Percentiles rank a stretch among this genome's conserved stretches.
These are phyloP conservation scores for Aleiodes sp. DNA, from an alignment of 1,140 invertebrate genomes.

Conservation along the genomic window DNA sequence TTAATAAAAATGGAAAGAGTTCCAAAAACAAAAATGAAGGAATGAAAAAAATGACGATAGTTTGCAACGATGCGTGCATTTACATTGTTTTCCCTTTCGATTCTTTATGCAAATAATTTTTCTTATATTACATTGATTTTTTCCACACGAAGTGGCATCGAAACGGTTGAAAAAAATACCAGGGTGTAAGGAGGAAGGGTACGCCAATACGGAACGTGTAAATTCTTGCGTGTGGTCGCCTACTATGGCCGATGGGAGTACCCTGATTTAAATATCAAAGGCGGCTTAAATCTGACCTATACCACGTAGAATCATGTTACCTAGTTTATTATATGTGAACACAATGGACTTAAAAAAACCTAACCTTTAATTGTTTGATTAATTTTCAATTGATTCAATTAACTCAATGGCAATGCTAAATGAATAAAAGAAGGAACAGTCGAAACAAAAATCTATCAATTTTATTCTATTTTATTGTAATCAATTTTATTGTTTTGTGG, in stretches of 20 bases:
- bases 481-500: too few species aligned
- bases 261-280: slow-evolving; percentile 67
- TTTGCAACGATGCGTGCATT: slow-evolving; percentile 2
- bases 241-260: slow-evolving; percentile 25
- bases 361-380: too few species aligned
- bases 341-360: neutral
- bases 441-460: too few species aligned
- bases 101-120: neutral
- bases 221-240: slow-evolving; percentile 57
- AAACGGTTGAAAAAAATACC: slow-evolving; percentile 1
- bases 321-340: slow-evolving; percentile 38
- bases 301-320: slow-evolving; percentile 68
- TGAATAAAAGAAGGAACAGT: too few species aligned
- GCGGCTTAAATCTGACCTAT: slow-evolving; percentile 67
- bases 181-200: slow-evolving; percentile 37
- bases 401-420: too few species aligned
- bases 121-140: neutral
- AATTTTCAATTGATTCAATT: too few species aligned
- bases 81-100: neutral
- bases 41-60: neutral
- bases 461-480: too few species aligned
- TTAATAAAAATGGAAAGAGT: too few species aligned
- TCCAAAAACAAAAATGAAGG: too few species aligned
- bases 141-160: slow-evolving; percentile 14
- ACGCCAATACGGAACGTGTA: slow-evolving; percentile 48